These are phyloP conservation scores for Microplitis deprimator DNA, from an alignment of 2,888 invertebrate species.

Conservation along the genomic window DNA sequence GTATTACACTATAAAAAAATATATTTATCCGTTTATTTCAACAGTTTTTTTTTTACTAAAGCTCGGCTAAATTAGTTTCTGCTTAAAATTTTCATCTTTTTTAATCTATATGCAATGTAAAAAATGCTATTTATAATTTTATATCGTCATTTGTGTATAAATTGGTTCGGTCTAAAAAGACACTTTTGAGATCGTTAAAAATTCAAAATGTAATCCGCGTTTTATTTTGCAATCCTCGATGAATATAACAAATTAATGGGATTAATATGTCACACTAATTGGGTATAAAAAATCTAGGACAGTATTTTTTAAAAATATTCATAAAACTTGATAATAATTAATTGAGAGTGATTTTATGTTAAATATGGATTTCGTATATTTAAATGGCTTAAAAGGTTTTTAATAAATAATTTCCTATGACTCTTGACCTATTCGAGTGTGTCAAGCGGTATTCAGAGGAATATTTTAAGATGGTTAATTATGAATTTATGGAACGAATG, in stretches of 20 bases:
- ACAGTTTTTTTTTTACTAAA: background rate
- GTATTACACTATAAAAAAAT: background rate
- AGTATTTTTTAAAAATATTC: background rate
- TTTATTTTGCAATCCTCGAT: background rate
- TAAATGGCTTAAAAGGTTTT: background rate
- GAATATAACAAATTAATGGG: background rate
- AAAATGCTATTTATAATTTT: background rate
- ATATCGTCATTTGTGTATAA: background rate
- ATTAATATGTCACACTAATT: background rate
- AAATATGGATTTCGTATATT: background rate
- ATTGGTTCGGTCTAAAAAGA: background rate
- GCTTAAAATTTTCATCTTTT: background rate
- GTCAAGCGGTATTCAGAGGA: background rate
- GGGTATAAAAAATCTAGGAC: conserved; percentile 26
- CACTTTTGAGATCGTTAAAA: background rate
- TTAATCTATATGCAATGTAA: background rate
- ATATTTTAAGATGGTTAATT: background rate
- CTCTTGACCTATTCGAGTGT: background rate
- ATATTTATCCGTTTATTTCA: background rate
- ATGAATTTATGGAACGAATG: background rate
- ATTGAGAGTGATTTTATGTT: background rate
- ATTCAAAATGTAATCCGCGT: background rate
- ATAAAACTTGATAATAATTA: background rate
- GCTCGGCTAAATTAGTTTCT: background rate
- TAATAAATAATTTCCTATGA: background rate